Evolutionary conservation across 2,888 invertebrate species (phyloP).

Genomic region (Drosophila pegasa): DNA sequence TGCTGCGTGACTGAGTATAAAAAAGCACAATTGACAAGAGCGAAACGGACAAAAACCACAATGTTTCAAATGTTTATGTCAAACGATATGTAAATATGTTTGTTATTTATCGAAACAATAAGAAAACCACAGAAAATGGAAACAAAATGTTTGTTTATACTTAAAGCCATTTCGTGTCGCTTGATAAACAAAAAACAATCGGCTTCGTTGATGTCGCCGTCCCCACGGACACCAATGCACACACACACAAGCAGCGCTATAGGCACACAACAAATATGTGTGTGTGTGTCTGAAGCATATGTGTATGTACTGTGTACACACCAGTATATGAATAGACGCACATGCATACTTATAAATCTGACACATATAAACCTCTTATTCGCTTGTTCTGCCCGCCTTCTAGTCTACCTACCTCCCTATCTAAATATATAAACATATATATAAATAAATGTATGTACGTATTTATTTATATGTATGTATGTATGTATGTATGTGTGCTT

Average conservation of each 20-base stretch:
- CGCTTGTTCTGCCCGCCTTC: conserved; percentile 25
- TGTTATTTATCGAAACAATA: conserved; percentile 58
- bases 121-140: conserved; percentile 43
- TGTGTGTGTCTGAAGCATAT: conserved; percentile 6
- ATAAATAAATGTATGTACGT: neutral
- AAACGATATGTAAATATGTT: conserved; percentile 79
- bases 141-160: conserved; percentile 75
- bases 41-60: conserved; percentile 41
- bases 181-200: conserved; percentile 66
- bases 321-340: conserved; percentile 18
- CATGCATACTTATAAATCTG: conserved; percentile 1
- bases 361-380: conserved; percentile 54
- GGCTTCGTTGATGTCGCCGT: conserved; percentile 49
- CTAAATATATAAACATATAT: neutral
- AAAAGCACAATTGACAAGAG: conserved; percentile 21
- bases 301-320: conserved; percentile 4
- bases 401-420: neutral
- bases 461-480: conserved; percentile 12
- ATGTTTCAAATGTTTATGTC: conserved; percentile 73
- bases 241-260: conserved; percentile 19
- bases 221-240: conserved; percentile 60
- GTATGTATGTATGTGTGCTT: conserved; percentile 28
- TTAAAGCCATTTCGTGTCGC: conserved; percentile 74
- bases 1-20: neutral
- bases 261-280: conserved; percentile 12